Evolutionary conservation across 2,888 invertebrate species (phyloP).

Genomic region (Tryphoninae sp.): DNA sequence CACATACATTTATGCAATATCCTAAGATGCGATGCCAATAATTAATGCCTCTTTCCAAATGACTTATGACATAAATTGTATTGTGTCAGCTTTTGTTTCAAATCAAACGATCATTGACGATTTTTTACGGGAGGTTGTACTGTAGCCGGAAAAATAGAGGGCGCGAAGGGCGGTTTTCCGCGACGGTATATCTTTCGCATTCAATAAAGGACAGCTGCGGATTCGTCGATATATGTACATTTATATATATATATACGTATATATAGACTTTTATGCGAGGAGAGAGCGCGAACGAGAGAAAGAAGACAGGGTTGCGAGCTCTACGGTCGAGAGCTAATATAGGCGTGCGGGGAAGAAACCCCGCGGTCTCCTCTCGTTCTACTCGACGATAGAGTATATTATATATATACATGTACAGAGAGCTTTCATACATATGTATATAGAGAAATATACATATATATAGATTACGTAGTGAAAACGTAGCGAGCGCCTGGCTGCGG

Average conservation of each 20-base stretch:
- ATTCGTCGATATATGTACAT: slow-evolving; percentile 44
- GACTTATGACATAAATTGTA: too few species aligned
- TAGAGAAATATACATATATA: slow-evolving; percentile 25
- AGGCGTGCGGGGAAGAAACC: slow-evolving; percentile 57
- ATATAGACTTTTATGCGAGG: slow-evolving; percentile 48
- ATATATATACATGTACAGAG: not conserved
- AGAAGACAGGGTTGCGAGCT: slow-evolving; percentile 48
- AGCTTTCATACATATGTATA: not conserved
- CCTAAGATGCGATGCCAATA: too few species aligned
- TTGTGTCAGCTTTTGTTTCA: not conserved
- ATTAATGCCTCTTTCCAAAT: too few species aligned
- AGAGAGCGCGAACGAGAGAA: slow-evolving; percentile 54
- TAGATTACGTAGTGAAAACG: slow-evolving; percentile 39
- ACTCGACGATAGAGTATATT: slow-evolving; percentile 9
- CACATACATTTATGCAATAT: too few species aligned
- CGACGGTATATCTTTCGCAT: slow-evolving; percentile 63
- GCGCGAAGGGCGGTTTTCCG: slow-evolving; percentile 42
- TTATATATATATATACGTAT: slow-evolving; percentile 25
- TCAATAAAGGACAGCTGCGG: slow-evolving; percentile 64
- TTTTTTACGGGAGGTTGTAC: slow-evolving; percentile 19
- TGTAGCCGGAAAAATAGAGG: slow-evolving; percentile 28
- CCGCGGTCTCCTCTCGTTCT: slow-evolving; percentile 40
- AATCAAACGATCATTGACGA: not conserved
- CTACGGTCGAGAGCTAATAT: slow-evolving; percentile 64
- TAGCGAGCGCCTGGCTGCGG: slow-evolving; percentile 54